These are phyloP conservation scores for Tachina grossa DNA, from an alignment of 2,888 invertebrate genomes.

Conservation along the genomic window DNA sequence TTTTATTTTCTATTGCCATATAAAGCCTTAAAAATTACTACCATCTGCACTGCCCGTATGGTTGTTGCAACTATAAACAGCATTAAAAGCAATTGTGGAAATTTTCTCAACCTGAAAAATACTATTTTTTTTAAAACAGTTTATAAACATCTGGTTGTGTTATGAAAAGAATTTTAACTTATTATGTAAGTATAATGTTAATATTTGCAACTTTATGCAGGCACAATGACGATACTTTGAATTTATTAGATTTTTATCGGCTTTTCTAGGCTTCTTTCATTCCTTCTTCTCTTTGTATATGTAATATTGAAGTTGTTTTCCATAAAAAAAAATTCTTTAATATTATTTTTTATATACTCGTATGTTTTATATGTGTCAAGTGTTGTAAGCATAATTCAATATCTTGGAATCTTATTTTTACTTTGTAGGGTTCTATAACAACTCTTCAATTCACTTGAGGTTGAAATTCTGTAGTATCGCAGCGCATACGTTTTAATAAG, in stretches of 20 bases:
- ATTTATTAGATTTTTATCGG: not conserved
- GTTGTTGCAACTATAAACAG: too few relatives aligned
- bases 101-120: too few relatives aligned
- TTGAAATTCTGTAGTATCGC: not conserved
- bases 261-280: not conserved
- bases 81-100: too few relatives aligned
- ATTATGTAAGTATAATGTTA: too few relatives aligned
- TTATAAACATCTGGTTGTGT: too few relatives aligned
- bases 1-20: conserved; percentile 1
- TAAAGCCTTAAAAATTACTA: conserved; percentile 7
- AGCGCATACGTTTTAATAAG: not conserved
- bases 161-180: too few relatives aligned
- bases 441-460: too few relatives aligned
- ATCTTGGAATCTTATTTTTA: conserved; percentile 13
- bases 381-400: conserved; percentile 46
- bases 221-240: not conserved
- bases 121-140: too few relatives aligned
- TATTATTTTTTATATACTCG: not conserved
- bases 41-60: not conserved
- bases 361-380: conserved; percentile 41
- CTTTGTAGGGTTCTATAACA: not conserved
- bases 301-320: not conserved
- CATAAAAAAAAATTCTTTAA: not conserved
- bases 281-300: not conserved
- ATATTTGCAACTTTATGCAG: not conserved